These are phyloP conservation scores for Dolichoris vasculosae DNA, from an alignment of 1,140 invertebrate species.

Conservation along the genomic window DNA sequence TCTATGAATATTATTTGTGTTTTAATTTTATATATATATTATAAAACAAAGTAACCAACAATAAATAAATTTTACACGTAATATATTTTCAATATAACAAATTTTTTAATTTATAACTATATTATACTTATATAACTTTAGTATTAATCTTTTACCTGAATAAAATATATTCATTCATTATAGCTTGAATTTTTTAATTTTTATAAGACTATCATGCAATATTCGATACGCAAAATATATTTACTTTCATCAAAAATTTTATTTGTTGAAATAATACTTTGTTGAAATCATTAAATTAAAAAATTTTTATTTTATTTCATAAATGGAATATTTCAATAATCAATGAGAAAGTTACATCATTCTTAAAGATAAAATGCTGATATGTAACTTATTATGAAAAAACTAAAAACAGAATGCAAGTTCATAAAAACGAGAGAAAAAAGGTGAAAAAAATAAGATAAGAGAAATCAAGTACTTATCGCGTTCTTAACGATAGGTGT, in stretches of 20 bases:
- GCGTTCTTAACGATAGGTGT: background rate
- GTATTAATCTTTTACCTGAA: too few species aligned
- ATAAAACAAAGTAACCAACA: too few species aligned
- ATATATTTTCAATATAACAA: too few species aligned
- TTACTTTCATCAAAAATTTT: background rate
- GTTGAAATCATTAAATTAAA: background rate
- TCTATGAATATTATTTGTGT: too few species aligned
- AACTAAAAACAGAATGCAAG: background rate
- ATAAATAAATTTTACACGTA: too few species aligned
- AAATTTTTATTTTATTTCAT: background rate
- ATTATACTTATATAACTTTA: too few species aligned
- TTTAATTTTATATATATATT: too few species aligned
- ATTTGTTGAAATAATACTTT: background rate
- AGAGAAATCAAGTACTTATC: slow-evolving; percentile 20
- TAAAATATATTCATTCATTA: too few species aligned
- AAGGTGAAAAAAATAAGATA: background rate
- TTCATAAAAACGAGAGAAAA: background rate
- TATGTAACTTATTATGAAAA: background rate
- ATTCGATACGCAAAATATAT: background rate
- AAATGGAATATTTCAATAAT: background rate
- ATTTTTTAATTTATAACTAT: too few species aligned
- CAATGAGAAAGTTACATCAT: background rate
- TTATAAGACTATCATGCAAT: background rate
- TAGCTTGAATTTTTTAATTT: too few species aligned
- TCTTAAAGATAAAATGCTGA: background rate